A percentile compares a stretch with the other conserved stretches of the same genome.
Evolutionary conservation across 2,888 invertebrate species (phyloP).

Genomic region (Eilema griseolum): DNA sequence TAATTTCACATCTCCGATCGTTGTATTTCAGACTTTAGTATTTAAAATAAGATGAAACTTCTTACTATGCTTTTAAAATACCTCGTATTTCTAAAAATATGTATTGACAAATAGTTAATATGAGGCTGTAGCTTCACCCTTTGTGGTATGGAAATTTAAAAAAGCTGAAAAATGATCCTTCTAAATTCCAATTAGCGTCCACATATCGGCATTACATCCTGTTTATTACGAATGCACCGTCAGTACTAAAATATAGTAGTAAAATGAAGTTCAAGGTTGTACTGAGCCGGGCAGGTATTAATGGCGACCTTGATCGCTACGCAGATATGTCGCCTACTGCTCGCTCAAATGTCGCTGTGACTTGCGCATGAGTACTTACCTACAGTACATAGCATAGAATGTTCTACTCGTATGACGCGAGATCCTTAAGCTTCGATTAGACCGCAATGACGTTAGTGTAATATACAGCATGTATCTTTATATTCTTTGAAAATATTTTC

Average conservation of each 20-base stretch:
- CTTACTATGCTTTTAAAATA: no score
- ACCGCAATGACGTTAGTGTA: constrained; percentile 40
- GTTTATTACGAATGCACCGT: constrained; percentile 24
- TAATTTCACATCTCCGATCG: no score
- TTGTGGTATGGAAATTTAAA: no score
- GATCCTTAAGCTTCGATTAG: constrained; percentile 57
- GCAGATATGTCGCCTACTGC: constrained; percentile 20
- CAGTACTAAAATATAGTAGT: constrained; percentile 12
- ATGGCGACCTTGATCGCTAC: constrained; percentile 60
- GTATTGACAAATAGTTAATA: no score
- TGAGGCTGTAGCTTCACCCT: no score
- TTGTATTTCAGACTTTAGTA: no score
- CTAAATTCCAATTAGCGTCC: neutral
- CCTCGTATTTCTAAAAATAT: no score
- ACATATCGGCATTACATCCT: constrained; percentile 10
- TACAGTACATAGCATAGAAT: constrained; percentile 54
- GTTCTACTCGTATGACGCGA: constrained; percentile 62
- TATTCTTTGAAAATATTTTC: neutral
- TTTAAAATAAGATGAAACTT: no score
- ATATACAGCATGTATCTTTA: constrained; percentile 52
- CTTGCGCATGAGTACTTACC: constrained; percentile 18
- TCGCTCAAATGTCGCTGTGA: constrained; percentile 16
- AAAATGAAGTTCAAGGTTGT: constrained; percentile 71
- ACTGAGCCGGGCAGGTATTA: constrained; percentile 34
- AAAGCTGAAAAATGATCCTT: neutral